phyloP scores from a whole-genome alignment of 64 coral and sea anemone genomes.

The Hydrozoanthus tunicans region DNA sequence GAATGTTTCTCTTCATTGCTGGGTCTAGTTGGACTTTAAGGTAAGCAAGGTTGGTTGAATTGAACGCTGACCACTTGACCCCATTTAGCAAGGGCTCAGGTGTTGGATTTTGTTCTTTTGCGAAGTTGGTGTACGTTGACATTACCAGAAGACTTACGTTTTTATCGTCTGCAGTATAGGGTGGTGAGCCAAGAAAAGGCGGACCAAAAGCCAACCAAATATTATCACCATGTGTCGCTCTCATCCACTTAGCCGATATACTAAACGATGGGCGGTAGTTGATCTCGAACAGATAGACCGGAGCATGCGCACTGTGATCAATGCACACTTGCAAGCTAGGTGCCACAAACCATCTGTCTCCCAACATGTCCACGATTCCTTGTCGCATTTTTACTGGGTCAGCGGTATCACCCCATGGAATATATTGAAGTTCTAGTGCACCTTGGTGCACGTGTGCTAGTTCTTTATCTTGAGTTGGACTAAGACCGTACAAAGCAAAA shows the following conservation, averaged over 20 bases:
- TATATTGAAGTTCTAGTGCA: slow-evolving; percentile 22
- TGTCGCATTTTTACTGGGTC: slow-evolving; percentile 11
- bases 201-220: slow-evolving; percentile 23
- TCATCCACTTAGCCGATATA: slow-evolving; percentile 1
- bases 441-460: background rate
- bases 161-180: slow-evolving; percentile 20
- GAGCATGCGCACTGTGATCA: background rate
- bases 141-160: slow-evolving; percentile 32
- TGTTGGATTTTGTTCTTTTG: background rate
- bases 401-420: slow-evolving; percentile 29
- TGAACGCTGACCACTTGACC: background rate
- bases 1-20: background rate
- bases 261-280: background rate
- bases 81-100: background rate
- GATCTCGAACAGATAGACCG: slow-evolving; percentile 23
- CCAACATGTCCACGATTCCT: background rate
- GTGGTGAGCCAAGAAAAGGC: background rate
- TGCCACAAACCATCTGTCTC: background rate
- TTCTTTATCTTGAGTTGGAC: background rate
- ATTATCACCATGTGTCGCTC: slow-evolving; percentile 9
- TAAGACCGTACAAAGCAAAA: background rate
- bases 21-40: too few species aligned
- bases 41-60: too few species aligned
- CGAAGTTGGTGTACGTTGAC: slow-evolving; percentile 3
- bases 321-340: background rate